These are phyloP conservation scores for Noctua comes DNA, from an alignment of 2,888 invertebrate genomes.

Conservation along the genomic window DNA sequence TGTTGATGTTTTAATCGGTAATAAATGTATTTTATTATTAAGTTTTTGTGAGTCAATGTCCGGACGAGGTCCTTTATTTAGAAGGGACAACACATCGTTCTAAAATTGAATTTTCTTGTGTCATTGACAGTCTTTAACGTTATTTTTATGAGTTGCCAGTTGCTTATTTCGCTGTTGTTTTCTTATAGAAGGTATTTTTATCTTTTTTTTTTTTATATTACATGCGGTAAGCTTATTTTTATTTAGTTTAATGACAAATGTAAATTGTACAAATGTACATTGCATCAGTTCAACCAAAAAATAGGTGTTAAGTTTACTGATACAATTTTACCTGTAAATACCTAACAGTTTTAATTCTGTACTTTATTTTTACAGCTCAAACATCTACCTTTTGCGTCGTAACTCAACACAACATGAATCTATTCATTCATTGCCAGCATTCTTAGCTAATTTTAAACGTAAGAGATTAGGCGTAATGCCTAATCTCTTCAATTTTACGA, in stretches of 20 bases:
- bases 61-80: conserved; percentile 18
- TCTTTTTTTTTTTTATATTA: not conserved
- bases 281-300: not conserved
- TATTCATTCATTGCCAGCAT: conserved; percentile 52
- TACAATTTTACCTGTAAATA: not conserved
- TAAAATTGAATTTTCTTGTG: conserved; percentile 33
- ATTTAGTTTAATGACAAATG: not conserved
- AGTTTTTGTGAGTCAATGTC: conserved; percentile 46
- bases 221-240: not conserved
- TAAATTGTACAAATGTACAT: too few relatives aligned
- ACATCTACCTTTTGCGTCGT: conserved; percentile 34
- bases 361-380: conserved; percentile 36
- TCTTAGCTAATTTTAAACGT: conserved; percentile 41
- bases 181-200: not conserved
- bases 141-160: conserved; percentile 7
- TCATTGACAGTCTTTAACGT: conserved; percentile 12
- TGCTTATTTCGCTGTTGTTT: not conserved
- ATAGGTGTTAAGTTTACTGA: not conserved
- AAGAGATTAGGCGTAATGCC: not conserved
- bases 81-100: conserved; percentile 17
- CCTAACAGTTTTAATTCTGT: not conserved
- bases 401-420: conserved; percentile 29
- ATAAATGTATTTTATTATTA: conserved; percentile 39
- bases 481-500: conserved; percentile 19
- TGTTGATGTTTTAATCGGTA: conserved; percentile 32